Evolutionary conservation across 2,888 invertebrate species (phyloP).

Genomic region (Brachyptera putata): DNA sequence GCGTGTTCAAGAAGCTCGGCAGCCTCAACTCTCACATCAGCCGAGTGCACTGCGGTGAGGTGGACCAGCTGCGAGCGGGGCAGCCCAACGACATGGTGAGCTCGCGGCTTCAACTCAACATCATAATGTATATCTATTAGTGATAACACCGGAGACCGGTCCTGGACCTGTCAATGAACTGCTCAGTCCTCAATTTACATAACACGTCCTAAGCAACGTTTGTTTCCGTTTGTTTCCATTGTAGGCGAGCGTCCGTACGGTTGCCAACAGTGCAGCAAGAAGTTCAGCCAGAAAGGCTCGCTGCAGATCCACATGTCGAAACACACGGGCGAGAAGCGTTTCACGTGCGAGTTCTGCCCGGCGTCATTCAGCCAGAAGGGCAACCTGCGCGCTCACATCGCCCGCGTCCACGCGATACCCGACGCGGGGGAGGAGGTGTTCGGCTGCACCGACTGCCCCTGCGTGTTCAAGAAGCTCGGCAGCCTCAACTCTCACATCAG

Average conservation of each 20-base stretch:
- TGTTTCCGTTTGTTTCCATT: too few relatives aligned
- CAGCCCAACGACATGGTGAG: background rate
- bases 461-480: constrained; percentile 61
- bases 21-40: constrained; percentile 65
- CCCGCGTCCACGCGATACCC: constrained; percentile 60
- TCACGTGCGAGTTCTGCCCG: constrained; percentile 58
- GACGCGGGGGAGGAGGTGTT: constrained; percentile 51
- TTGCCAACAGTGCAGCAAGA: constrained; percentile 55
- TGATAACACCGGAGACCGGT: too few relatives aligned
- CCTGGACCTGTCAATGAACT: too few relatives aligned
- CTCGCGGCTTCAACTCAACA: too few relatives aligned
- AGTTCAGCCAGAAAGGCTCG: constrained; percentile 63
- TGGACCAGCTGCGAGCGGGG: constrained; percentile 27
- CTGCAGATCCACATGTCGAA: constrained; percentile 58
- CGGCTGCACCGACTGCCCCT: constrained; percentile 61
- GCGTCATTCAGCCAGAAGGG: constrained; percentile 60
- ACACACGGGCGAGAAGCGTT: constrained; percentile 58
- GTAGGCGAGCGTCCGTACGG: constrained; percentile 35
- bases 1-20: constrained; percentile 61
- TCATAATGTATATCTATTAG: too few relatives aligned
- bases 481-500: constrained; percentile 65
- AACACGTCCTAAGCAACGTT: too few relatives aligned
- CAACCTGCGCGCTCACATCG: constrained; percentile 54
- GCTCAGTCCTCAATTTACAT: too few relatives aligned
- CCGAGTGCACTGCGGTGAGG: constrained; percentile 48